These are phyloP conservation scores for Pseudochirops cupreus DNA, from an alignment of 2,797 vertebrate species.

Conservation along the genomic window DNA sequence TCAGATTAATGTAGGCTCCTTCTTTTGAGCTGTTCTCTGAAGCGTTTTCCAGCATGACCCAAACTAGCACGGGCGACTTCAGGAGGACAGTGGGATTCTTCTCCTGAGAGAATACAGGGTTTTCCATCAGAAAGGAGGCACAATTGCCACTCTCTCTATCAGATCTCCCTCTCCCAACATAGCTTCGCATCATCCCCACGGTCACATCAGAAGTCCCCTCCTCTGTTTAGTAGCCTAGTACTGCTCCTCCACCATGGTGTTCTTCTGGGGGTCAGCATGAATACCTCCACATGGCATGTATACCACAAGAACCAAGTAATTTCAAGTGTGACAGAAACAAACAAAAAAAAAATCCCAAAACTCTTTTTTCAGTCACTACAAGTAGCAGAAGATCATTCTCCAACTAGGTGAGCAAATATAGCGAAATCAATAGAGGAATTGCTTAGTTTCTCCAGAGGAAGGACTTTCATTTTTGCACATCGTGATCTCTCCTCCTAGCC, in stretches of 20 bases:
- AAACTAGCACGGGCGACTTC: background rate
- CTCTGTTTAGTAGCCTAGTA: background rate
- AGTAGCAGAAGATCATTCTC: background rate
- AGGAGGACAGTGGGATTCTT: background rate
- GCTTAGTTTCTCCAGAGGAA: background rate
- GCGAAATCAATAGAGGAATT: background rate
- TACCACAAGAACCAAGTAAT: background rate
- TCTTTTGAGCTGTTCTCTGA: too few relatives aligned
- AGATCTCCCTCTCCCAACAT: background rate
- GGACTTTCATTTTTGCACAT: background rate
- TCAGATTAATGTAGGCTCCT: too few relatives aligned
- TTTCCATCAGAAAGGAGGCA: background rate
- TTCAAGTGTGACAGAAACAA: background rate
- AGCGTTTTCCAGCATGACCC: background rate
- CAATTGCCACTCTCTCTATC: background rate
- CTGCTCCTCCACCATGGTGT: background rate
- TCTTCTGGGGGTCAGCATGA: background rate
- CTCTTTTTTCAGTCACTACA: background rate
- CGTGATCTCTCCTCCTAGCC: background rate
- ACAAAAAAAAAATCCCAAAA: background rate
- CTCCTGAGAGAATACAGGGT: background rate
- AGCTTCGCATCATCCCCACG: background rate
- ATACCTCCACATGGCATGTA: background rate
- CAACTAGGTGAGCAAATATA: background rate
- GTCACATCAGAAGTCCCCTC: too few relatives aligned